Evolutionary conservation across 2,113 vertebrate genomes (phyloP), one percentile per base, ranked within the genome.

Genomic region (Capricornis sumatraensis): DNA sequence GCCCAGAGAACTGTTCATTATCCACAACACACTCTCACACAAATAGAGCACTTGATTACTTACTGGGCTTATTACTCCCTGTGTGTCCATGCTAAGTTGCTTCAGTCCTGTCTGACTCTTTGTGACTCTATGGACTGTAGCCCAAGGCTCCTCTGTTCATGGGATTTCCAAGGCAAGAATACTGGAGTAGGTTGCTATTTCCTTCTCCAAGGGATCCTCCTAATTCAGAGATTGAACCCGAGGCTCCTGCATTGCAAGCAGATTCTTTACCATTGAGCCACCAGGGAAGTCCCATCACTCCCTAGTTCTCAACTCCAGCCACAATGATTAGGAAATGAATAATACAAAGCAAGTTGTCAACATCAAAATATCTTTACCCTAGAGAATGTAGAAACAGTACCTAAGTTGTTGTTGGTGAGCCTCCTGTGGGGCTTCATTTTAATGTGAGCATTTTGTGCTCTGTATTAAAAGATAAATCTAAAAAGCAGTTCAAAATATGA

Each of bases 171-270:
- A 40, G 36, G 67, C 21, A 74, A 74, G n/a, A 40, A 25, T 40
- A 40, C n/a, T 40, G 36, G 67, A 25, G 36, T 74, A 10, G 10
- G 19, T 74, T 74, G 67, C 10, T 19, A 74, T 74, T 74, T 40
- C 67, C 67, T 74, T 74, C 67, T 74, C 67, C 67, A 25, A 40
- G 19, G 5, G n/a, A 40, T 74, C 67, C 3, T 74, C 19, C 36
- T 74, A 36, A 74, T 40, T 74, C 5, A 74, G 67, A 10, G 67
- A 25, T 1, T 40, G 21, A 25, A 40, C 9, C 67, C 0, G 2
- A 74, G 67, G 10, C 36, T 40, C 21, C 67, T 71, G 21, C 67
- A 74, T 6, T 40, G 36, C 67, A 74, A 12, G 36, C 1, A 25
- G 21, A 40, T 74, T 74, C n/a, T 25, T 40, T 74, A 74, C 67